Conservation (phyloP, 2,797 vertebrate species). For the Notamacropus eugenii region DNA sequence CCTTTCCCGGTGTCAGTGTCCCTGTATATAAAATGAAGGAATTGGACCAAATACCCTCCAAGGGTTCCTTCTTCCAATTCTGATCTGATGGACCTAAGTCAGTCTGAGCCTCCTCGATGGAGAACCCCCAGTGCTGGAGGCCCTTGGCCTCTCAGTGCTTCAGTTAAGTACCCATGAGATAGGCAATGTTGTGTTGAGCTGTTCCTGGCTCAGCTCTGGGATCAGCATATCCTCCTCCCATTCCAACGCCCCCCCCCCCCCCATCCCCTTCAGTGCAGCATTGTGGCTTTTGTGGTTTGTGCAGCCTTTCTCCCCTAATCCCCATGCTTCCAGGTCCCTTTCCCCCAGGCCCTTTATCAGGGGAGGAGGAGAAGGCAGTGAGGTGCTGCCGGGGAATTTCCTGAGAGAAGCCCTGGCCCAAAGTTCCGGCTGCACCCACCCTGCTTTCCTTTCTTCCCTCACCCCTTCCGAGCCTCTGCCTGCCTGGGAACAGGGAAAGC, state of each 20-base stretch:
- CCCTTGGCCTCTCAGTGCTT: background rate
- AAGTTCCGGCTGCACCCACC: background rate
- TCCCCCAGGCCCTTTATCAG: background rate
- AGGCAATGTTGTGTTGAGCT: background rate
- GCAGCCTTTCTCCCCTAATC: background rate
- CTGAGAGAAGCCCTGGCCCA: background rate
- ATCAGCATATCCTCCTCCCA: accelerated
- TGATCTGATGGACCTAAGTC: no score
- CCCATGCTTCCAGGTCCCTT: background rate
- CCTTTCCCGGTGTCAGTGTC: background rate
- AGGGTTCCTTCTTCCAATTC: background rate
- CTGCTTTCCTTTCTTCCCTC: background rate
- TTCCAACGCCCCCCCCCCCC: background rate
- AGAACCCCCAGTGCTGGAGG: background rate
- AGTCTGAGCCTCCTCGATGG: background rate
- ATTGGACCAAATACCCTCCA: background rate
- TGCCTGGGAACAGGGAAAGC: background rate
- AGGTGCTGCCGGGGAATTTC: background rate
- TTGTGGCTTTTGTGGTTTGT: background rate
- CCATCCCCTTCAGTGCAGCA: background rate
- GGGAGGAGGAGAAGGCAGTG: background rate
- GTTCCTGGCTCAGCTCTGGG: background rate
- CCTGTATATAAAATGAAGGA: background rate
- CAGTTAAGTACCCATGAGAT: background rate
- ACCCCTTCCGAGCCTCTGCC: background rate